Percentiles rank a stretch among this genome's conserved stretches.
Evolutionary conservation across 1,140 invertebrate genomes (phyloP).

Genomic region (Pseudomyrmex gracilis): DNA sequence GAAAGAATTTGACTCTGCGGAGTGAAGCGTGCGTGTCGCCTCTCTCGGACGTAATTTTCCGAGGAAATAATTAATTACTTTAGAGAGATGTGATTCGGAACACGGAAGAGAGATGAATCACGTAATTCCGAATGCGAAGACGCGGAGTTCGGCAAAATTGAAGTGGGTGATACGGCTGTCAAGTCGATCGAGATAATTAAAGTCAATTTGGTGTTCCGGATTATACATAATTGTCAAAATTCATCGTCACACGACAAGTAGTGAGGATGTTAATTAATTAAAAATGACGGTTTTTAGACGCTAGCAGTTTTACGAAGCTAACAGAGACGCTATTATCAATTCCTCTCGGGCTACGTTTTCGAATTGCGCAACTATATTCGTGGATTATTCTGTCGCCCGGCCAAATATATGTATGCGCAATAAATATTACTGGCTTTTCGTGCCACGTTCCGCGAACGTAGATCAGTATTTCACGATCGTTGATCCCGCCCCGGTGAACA

Average conservation of each 20-base stretch:
- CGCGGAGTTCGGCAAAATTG: slow-evolving; percentile 74
- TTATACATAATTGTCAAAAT: neutral
- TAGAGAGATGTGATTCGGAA: no score
- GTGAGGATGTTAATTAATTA: slow-evolving; percentile 1
- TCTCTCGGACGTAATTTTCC: no score
- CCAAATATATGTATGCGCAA: slow-evolving; percentile 69
- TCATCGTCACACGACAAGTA: neutral
- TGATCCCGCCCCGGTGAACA: slow-evolving; percentile 47
- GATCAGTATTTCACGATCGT: slow-evolving; percentile 76
- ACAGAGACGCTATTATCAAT: slow-evolving; percentile 75
- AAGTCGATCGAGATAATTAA: slow-evolving; percentile 75
- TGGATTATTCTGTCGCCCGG: slow-evolving; percentile 71
- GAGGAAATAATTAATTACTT: no score
- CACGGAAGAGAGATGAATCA: neutral
- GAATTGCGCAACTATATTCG: slow-evolving; percentile 73
- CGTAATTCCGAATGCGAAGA: slow-evolving; percentile 10
- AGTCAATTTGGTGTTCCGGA: slow-evolving; percentile 68
- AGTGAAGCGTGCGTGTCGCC: no score
- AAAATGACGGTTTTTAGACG: slow-evolving; percentile 48
- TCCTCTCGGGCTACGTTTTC: slow-evolving; percentile 77
- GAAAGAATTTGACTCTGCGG: no score
- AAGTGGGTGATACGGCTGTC: slow-evolving; percentile 64
- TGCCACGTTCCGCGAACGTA: slow-evolving; percentile 66
- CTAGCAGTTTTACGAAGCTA: slow-evolving; percentile 70
- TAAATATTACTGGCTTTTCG: slow-evolving; percentile 71